These are phyloP conservation scores for Mechanitis mazaeus DNA, from an alignment of 2,888 invertebrate genomes.

Conservation along the genomic window DNA sequence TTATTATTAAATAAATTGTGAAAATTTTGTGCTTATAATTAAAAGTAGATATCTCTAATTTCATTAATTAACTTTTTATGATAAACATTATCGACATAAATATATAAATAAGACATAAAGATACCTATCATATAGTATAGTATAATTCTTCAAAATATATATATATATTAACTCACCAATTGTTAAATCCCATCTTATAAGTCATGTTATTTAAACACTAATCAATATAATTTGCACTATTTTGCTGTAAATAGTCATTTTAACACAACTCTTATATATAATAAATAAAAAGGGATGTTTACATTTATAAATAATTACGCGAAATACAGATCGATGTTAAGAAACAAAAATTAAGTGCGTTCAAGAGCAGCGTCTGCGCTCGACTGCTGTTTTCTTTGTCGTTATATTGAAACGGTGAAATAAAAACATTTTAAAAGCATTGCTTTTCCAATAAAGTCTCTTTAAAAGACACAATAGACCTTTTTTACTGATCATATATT, in stretches of 20 bases:
- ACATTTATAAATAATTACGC: too few relatives aligned
- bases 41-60: too few relatives aligned
- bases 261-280: constrained; percentile 27
- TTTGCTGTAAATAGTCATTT: constrained; percentile 73
- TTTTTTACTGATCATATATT: background rate
- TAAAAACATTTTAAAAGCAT: constrained; percentile 43
- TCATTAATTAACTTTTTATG: too few relatives aligned
- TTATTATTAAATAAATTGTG: too few relatives aligned
- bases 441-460: constrained; percentile 45
- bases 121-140: too few relatives aligned
- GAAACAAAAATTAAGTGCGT: constrained; percentile 9
- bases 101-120: too few relatives aligned
- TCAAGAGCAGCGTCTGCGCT: constrained; percentile 32
- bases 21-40: too few relatives aligned
- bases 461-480: background rate
- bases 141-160: background rate
- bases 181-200: background rate
- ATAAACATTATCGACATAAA: too few relatives aligned
- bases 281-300: background rate
- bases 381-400: constrained; percentile 54
- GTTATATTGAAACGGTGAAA: constrained; percentile 31
- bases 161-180: background rate
- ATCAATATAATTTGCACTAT: constrained; percentile 71
- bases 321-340: too few relatives aligned
- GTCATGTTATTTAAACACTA: constrained; percentile 47